Conservation (phyloP, 1,140 invertebrate genomes). For the Papilio helenus region DNA sequence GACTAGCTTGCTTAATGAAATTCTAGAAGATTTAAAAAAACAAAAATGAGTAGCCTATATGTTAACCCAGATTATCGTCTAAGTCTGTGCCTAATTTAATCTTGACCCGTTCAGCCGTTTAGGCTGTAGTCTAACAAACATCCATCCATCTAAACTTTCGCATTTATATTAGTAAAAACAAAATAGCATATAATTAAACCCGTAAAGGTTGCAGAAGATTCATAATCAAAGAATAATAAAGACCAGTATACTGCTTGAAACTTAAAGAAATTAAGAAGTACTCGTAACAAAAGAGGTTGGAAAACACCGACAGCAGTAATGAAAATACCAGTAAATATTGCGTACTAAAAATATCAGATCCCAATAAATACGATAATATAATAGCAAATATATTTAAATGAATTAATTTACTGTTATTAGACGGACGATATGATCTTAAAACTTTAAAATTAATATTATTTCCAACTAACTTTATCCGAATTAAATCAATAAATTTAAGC, state of each 20-base stretch:
- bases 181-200: background rate
- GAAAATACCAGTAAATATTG: background rate
- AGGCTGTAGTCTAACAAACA: too few species aligned
- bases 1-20: too few species aligned
- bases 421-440: background rate
- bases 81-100: too few species aligned
- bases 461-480: background rate
- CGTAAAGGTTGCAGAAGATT: too few species aligned
- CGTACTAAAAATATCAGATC: background rate
- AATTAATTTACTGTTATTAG: background rate
- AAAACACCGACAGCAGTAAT: background rate
- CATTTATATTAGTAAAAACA: background rate
- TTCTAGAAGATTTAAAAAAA: too few species aligned
- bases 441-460: background rate
- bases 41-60: too few species aligned
- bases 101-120: too few species aligned
- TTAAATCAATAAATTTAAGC: conserved; percentile 49
- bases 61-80: too few species aligned
- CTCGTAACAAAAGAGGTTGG: background rate
- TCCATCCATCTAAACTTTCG: too few species aligned
- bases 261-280: background rate
- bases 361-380: background rate
- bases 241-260: background rate
- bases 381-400: background rate
- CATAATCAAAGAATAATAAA: too few species aligned